Conservation (phyloP, 2,113 vertebrate species). For the Glaucomys volans region DNA sequence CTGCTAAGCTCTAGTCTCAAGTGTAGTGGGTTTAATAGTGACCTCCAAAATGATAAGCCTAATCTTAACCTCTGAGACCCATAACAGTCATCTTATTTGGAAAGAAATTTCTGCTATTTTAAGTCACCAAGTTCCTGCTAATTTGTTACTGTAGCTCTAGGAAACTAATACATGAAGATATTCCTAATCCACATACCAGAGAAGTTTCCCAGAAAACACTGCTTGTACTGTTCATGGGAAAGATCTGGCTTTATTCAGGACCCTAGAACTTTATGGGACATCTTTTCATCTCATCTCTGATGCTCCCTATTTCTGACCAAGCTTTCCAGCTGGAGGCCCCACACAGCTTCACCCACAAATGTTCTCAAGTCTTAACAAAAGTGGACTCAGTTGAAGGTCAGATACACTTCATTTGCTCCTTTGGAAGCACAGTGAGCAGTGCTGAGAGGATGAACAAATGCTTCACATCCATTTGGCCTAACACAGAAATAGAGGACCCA, state of each 20-base stretch:
- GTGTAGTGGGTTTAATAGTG: neutral
- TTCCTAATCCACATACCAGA: fast-evolving
- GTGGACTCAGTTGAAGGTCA: neutral
- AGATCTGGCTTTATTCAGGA: neutral
- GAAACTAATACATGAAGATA: neutral
- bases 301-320: neutral
- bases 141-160: neutral
- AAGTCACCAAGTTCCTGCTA: neutral
- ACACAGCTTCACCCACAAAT: neutral
- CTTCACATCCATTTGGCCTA: neutral
- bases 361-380: neutral
- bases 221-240: neutral
- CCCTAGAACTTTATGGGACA: neutral
- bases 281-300: neutral
- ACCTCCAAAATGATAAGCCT: neutral
- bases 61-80: neutral
- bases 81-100: neutral
- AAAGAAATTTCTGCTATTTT: neutral
- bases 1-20: neutral
- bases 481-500: neutral
- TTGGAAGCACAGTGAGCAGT: neutral
- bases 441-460: neutral
- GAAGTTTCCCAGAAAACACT: neutral
- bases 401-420: neutral
- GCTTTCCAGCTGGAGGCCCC: neutral